A percentile compares a stretch with the other conserved stretches of the same genome.
phyloP scores from a whole-genome alignment of 2,797 vertebrate genomes.

The Alosa sapidissima region DNA sequence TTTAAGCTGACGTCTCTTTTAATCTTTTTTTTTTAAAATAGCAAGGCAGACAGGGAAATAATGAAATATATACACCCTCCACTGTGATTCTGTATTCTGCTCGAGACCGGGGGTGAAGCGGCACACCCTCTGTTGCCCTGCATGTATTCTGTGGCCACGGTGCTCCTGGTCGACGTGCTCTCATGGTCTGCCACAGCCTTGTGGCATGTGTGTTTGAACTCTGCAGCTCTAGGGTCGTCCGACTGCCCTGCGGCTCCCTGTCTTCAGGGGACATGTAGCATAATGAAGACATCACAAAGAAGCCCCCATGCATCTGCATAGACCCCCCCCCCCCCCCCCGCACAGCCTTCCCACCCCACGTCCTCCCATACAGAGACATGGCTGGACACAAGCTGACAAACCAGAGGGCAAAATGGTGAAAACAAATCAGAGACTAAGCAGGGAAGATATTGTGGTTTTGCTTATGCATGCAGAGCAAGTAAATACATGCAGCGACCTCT shows the following conservation, averaged over 20 bases:
- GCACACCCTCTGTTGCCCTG: not conserved
- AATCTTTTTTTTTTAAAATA: not conserved
- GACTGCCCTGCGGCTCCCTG: constrained; percentile 28
- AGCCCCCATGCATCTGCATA: no score
- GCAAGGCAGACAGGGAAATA: not conserved
- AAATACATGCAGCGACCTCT: not conserved
- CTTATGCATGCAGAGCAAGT: not conserved
- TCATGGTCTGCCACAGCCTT: no score
- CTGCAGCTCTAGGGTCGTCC: constrained; percentile 51
- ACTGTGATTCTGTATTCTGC: not conserved
- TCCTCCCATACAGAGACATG: not conserved
- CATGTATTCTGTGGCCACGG: not conserved
- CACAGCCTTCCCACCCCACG: no score
- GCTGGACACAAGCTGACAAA: not conserved
- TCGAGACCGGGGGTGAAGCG: not conserved
- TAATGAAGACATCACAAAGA: constrained; percentile 70
- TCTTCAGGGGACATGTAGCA: constrained; percentile 55
- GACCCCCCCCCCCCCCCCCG: constrained; percentile 42
- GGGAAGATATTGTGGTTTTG: not conserved
- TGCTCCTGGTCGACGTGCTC: no score
- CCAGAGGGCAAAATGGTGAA: not conserved
- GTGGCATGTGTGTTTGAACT: constrained; percentile 21
- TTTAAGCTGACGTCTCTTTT: not conserved
- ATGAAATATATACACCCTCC: not conserved
- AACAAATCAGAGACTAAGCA: not conserved